Base-by-base conservation (phyloP, 2,113 vertebrate species). In the Halcyon malimbica region DNA sequence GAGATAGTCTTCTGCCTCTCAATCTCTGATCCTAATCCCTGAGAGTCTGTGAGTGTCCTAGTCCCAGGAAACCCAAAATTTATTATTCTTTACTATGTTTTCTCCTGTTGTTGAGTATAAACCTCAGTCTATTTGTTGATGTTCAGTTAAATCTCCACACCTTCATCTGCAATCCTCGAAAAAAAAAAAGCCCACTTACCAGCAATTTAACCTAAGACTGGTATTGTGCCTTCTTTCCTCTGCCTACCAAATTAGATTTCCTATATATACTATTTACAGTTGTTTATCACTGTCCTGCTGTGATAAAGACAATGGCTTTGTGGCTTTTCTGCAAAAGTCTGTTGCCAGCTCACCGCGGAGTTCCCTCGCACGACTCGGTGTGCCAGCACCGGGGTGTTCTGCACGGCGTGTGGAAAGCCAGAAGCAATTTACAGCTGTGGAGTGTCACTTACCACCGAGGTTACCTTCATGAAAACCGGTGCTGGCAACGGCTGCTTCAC, bases 371-470 rank as follows among this genome's bases (percentile, higher is more conserved):
- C 0, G 0, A 26, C 51, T 57, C 33, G 6, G 7, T 4, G 63
- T n/a, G 75, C 76, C 64, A 79, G 75, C 91, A 51, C 77, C 10
- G 29, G 50, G 62, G 50, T 84, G 59, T 28, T 85, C 63, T 86
- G 83, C 0, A 1, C 0, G 0, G 67, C 0, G 1, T 10, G 31
- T 35, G 51, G 48, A 51, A 48, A 85, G 68, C 70, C 83, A 80
- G 67, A 11, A 37, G 4, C 1, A 3, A 85, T 94, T 84, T 53
- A 44, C 64, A 26, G 24, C 50, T 70, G 69, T 5, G 0, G 54
- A 42, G 54, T 33, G n/a, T 85, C 62, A 14, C 46, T 63, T 78
- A 17, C 24, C 17, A 1, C 39, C 2, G 9, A 59, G 64, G 60
- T 56, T 39, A 8, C 25, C 26, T n/a, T 9, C 41, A 24, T 50